Base-by-base conservation (phyloP, 1,140 invertebrate species). In the Proctacanthus coquilletti region DNA sequence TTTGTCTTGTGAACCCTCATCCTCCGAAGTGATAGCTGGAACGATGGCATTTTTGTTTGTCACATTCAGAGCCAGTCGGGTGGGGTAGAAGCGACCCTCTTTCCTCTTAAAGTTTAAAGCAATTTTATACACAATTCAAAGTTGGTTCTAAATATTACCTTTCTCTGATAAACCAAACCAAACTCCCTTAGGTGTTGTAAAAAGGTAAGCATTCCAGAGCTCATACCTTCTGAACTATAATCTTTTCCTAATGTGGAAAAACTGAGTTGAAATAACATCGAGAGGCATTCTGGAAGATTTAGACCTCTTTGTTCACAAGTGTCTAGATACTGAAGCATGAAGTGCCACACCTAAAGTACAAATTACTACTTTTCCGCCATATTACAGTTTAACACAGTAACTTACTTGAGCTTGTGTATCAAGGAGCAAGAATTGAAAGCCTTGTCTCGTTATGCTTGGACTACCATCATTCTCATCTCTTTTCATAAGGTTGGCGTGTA, bases 101-200 rank as follows among this genome's bases (percentile, higher is more conserved):
- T 86, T 89, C 21, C 88, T 69, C 76, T 84, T 56, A 21, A 53
- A 52, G 13, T 42, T 42, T 5, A 40, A 6, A n/a, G n/a, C 13
- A 8, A n/a, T 10, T 36, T n/a, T n/a, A n/a, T n/a, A 29, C 13
- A 36, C 9, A 9, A 15, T n/a, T n/a, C n/a, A n/a, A n/a, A n/a
- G n/a, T n/a, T n/a, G n/a, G n/a, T n/a, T n/a, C n/a, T n/a, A 36
- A 6, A 27, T 21, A 27, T 44, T 60, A 85, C 82, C 65, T 93
- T 94, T 55, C 89, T 71, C 68, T 94, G 92, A 63, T 94, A 98
- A 15, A 98, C 88, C 21, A 98, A 69, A 20, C 94, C 95, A 65
- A 98, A 93, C 64, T 98, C 94, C 50, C 95, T 62, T 6, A 98
- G 65, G 68, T 98, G 89, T 62, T 97, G 93, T 36, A 98, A 62